Evolutionary conservation across 2,797 vertebrate species (phyloP).

Genomic region (Lates japonicus): DNA sequence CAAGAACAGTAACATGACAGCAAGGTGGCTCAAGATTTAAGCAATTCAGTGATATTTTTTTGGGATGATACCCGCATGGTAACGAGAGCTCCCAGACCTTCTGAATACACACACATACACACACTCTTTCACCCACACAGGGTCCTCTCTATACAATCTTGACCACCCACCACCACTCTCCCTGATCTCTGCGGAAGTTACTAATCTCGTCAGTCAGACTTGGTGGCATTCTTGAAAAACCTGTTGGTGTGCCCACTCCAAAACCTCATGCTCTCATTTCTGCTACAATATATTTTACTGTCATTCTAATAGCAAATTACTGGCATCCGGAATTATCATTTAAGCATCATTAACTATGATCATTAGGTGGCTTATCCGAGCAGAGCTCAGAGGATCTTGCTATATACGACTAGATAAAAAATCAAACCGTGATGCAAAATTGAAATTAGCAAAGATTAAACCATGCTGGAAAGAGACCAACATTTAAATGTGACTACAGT

Average conservation of each 20-base stretch:
- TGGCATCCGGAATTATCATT: conserved; percentile 33
- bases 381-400: conserved; percentile 16
- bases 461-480: conserved; percentile 3
- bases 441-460: conserved; percentile 11
- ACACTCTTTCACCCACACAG: conserved; percentile 18
- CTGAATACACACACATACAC: not conserved
- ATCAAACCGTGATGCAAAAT: not conserved
- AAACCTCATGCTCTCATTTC: conserved; percentile 48
- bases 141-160: conserved; percentile 1
- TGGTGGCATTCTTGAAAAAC: conserved; percentile 70
- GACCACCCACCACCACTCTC: conserved; percentile 51
- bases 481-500: conserved; percentile 13
- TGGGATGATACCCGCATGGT: not conserved
- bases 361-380: conserved; percentile 41
- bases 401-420: conserved; percentile 12
- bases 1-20: no score
- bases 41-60: no score
- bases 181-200: conserved; percentile 60
- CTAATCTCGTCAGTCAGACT: conserved; percentile 61
- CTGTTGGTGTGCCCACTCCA: conserved; percentile 23
- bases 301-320: conserved; percentile 35
- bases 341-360: conserved; percentile 52
- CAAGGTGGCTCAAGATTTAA: no score
- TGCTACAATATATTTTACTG: conserved; percentile 49
- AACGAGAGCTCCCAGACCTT: not conserved